Evolutionary conservation across 2,888 invertebrate species (phyloP).

Genomic region (Cylloceria caligata): DNA sequence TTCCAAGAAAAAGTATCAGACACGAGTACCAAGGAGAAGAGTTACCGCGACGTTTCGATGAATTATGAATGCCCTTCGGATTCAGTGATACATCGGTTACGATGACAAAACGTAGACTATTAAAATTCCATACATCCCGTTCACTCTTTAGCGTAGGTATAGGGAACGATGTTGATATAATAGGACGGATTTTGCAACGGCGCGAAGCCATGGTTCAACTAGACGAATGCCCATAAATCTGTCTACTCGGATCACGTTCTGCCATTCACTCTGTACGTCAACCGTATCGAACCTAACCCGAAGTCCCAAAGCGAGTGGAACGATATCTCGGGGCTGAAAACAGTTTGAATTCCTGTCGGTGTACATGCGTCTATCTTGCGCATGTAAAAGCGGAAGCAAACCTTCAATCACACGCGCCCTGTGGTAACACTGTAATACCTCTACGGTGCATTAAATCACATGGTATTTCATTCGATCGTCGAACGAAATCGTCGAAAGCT

Average conservation of each 20-base stretch:
- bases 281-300: constrained; percentile 32
- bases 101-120: constrained; percentile 26
- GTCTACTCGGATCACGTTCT: constrained; percentile 54
- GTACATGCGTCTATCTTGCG: constrained; percentile 28
- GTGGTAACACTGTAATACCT: not conserved
- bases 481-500: constrained; percentile 25
- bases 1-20: not conserved
- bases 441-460: constrained; percentile 17
- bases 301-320: not conserved
- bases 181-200: constrained; percentile 28
- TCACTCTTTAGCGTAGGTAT: not conserved
- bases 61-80: constrained; percentile 43
- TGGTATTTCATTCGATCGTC: constrained; percentile 25
- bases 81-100: constrained; percentile 19
- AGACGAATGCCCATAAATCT: constrained; percentile 55
- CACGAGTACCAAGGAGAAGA: not conserved
- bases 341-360: constrained; percentile 40
- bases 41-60: constrained; percentile 12
- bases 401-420: constrained; percentile 36
- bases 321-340: constrained; percentile 28
- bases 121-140: constrained; percentile 50
- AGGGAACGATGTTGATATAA: not conserved
- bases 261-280: constrained; percentile 50
- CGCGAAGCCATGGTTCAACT: constrained; percentile 29
- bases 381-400: constrained; percentile 27